A percentile compares a stretch with the other conserved stretches of the same genome.
phyloP scores from a whole-genome alignment of 2,113 vertebrate species.

The Mastomys coucha region DNA sequence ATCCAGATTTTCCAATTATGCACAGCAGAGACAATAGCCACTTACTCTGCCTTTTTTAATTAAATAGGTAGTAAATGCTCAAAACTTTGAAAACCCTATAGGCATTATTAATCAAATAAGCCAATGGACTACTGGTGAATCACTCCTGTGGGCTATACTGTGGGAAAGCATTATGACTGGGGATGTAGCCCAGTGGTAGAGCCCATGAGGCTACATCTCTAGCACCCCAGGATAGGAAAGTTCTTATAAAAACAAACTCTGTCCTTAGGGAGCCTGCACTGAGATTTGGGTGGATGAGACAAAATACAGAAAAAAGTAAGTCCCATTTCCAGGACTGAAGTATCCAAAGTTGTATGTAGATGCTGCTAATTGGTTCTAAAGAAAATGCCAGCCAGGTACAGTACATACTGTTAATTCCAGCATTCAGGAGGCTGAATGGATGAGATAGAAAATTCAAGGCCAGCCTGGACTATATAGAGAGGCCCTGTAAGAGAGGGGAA shows the following conservation, averaged over 20 bases:
- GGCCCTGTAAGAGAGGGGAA: neutral
- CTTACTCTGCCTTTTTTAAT: constrained; percentile 13
- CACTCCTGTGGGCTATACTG: neutral
- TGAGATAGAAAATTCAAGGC: neutral
- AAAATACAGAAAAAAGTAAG: neutral
- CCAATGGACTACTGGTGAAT: neutral
- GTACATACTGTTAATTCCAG: neutral
- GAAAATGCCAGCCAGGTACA: neutral
- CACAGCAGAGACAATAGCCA: constrained; percentile 32
- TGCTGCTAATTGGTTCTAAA: constrained; percentile 23
- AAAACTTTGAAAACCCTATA: neutral
- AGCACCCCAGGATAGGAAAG: neutral
- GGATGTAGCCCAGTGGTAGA: neutral
- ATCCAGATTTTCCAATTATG: constrained; percentile 38
- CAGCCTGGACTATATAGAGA: neutral
- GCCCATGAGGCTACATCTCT: neutral
- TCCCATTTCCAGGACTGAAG: neutral
- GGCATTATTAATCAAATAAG: neutral
- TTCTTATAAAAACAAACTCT: neutral
- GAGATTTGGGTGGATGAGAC: neutral
- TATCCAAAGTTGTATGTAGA: neutral
- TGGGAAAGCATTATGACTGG: neutral
- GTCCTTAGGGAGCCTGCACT: neutral
- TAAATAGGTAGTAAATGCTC: constrained; percentile 13
- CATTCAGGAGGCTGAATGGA: neutral